These are phyloP conservation scores for Trochalopteron elliotii DNA, from an alignment of 2,113 vertebrate species.

Conservation along the genomic window DNA sequence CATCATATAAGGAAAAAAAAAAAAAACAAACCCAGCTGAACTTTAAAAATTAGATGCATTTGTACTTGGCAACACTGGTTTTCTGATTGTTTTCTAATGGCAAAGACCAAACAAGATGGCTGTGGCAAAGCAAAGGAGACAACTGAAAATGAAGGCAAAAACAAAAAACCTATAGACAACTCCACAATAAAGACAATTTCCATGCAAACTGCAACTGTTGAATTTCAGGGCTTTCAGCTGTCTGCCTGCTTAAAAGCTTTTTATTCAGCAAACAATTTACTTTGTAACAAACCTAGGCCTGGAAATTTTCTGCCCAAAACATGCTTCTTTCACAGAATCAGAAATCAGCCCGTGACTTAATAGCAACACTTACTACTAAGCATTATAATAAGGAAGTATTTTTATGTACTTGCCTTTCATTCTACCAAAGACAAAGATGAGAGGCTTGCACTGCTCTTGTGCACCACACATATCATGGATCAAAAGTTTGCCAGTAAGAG, in stretches of 20 bases:
- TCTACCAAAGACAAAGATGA: background rate
- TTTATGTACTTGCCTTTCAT: background rate
- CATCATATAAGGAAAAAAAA: background rate
- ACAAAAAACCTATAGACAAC: conserved; percentile 59
- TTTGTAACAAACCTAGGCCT: conserved; percentile 46
- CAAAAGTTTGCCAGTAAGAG: background rate
- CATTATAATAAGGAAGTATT: conserved; percentile 43
- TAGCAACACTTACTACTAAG: conserved; percentile 1
- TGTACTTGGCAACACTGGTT: conserved; percentile 38
- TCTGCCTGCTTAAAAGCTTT: conserved; percentile 50
- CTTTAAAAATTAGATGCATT: conserved; percentile 31
- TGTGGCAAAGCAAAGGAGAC: conserved; percentile 29
- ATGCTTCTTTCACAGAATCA: conserved; percentile 40
- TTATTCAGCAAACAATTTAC: conserved; percentile 56
- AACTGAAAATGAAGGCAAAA: conserved; percentile 33
- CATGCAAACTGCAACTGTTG: conserved; percentile 55
- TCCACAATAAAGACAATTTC: conserved; percentile 59
- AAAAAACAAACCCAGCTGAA: background rate
- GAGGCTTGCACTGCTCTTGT: background rate
- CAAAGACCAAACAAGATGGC: conserved; percentile 51
- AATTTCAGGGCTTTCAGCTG: conserved; percentile 61
- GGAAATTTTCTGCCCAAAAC: conserved; percentile 53
- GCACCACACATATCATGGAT: background rate
- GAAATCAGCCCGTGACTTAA: conserved; percentile 55
- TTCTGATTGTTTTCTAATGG: conserved; percentile 44